Conservation (phyloP, 2,113 vertebrate species). For the Pollachius pollachius region DNA sequence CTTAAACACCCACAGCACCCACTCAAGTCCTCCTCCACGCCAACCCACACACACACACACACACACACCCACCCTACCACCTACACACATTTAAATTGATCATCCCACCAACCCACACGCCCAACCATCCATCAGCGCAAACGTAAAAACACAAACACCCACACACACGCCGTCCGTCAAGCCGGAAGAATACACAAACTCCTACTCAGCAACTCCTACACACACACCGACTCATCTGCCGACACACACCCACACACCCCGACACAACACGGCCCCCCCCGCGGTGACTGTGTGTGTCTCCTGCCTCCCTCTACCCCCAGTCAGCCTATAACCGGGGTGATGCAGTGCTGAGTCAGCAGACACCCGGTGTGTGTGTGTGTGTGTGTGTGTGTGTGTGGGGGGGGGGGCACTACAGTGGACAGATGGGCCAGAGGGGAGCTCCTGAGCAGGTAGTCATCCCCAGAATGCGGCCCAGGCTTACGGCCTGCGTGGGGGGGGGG, state of each 20-base stretch:
- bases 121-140: conserved; percentile 47
- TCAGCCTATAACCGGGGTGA: conserved; percentile 40
- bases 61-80: conserved; percentile 31
- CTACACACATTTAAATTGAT: conserved; percentile 24
- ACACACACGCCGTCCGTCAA: conserved; percentile 1
- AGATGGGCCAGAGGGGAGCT: conserved; percentile 69
- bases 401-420: too few species aligned
- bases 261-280: conserved; percentile 25
- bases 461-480: conserved; percentile 69
- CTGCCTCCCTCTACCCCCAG: conserved; percentile 28
- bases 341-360: conserved; percentile 57
- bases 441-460: conserved; percentile 78
- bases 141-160: conserved; percentile 48
- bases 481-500: conserved; percentile 42
- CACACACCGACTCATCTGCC: conserved; percentile 19
- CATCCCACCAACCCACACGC: conserved; percentile 35
- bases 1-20: neutral
- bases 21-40: neutral
- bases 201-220: conserved; percentile 30
- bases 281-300: neutral
- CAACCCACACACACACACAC: too few species aligned
- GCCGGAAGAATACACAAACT: conserved; percentile 16
- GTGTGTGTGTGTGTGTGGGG: neutral
- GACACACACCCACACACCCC: conserved; percentile 24
- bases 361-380: conserved; percentile 11